phyloP scores from a whole-genome alignment of 2,113 vertebrate genomes.

The Channa argus region DNA sequence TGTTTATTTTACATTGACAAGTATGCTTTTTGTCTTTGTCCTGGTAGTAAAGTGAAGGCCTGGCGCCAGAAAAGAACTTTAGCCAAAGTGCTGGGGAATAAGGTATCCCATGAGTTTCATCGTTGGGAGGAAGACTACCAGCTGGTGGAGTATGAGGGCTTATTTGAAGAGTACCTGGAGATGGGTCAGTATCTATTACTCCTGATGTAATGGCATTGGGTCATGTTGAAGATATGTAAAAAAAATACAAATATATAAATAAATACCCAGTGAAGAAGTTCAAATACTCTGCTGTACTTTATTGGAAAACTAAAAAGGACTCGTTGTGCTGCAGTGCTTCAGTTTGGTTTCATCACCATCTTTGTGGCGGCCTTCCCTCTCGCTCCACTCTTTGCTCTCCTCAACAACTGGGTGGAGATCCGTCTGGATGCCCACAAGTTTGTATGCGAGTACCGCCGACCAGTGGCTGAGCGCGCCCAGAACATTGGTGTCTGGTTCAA shows the following conservation, averaged over 20 bases:
- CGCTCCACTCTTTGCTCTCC: slow-evolving; percentile 83
- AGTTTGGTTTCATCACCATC: slow-evolving; percentile 87
- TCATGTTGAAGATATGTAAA: too few relatives aligned
- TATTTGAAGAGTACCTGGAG: slow-evolving; percentile 87
- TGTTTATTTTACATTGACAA: background rate
- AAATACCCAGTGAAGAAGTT: background rate
- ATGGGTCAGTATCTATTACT: slow-evolving; percentile 73
- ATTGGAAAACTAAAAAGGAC: background rate
- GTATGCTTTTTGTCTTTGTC: background rate
- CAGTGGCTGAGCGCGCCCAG: slow-evolving; percentile 81
- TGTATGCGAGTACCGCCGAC: slow-evolving; percentile 82
- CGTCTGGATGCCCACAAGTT: slow-evolving; percentile 85
- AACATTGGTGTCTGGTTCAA: slow-evolving; percentile 86
- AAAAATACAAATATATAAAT: too few relatives aligned
- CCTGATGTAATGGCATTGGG: background rate
- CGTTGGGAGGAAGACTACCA: slow-evolving; percentile 85
- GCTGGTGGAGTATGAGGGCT: slow-evolving; percentile 82
- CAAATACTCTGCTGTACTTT: background rate
- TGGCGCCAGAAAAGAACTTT: slow-evolving; percentile 81
- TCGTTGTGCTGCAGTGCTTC: slow-evolving; percentile 73
- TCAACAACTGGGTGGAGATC: slow-evolving; percentile 86
- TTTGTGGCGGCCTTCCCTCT: slow-evolving; percentile 85
- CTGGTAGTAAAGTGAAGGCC: slow-evolving; percentile 83
- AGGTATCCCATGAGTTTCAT: slow-evolving; percentile 67
- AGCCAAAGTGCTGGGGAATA: slow-evolving; percentile 67